Percentiles rank a stretch among this genome's conserved stretches.
Evolutionary conservation across 2,113 vertebrate genomes (phyloP).

Genomic region (Callipepla squamata): DNA sequence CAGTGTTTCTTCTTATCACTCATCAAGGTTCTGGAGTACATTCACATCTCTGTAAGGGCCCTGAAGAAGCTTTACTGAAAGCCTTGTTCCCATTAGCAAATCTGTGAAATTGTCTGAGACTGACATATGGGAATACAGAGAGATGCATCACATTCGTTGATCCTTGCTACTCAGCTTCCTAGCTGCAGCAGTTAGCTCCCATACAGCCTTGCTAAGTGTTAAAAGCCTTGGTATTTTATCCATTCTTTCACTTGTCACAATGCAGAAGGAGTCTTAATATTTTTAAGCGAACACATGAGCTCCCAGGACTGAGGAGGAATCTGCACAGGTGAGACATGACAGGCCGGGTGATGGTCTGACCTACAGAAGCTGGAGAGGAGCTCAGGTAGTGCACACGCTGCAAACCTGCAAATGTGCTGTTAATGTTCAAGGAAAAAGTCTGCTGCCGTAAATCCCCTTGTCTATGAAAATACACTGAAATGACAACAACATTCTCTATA

Average conservation of each 20-base stretch:
- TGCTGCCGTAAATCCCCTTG: background rate
- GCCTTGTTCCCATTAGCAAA: conserved; percentile 34
- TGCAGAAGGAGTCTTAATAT: background rate
- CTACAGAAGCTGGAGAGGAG: background rate
- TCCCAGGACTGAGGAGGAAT: background rate
- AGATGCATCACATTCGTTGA: background rate
- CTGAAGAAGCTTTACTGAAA: conserved; percentile 15
- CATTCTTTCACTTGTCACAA: background rate
- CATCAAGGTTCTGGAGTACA: conserved; percentile 36
- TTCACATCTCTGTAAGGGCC: conserved; percentile 28
- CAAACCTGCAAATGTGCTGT: accelerated
- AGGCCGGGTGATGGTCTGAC: background rate
- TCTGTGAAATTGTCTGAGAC: conserved; percentile 39
- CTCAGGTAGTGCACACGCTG: background rate
- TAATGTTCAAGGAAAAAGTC: background rate
- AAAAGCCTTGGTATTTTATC: background rate
- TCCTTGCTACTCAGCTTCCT: background rate
- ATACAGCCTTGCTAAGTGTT: background rate
- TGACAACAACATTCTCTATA: background rate
- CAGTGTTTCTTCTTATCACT: conserved; percentile 43
- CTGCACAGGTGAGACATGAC: background rate
- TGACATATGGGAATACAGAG: background rate
- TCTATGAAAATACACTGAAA: background rate
- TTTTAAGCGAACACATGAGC: background rate
- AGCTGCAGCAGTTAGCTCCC: background rate